Evolutionary conservation across 35 echinoderm and acorn worm genomes (phyloP).

Genomic region (Chiridota heheva): DNA sequence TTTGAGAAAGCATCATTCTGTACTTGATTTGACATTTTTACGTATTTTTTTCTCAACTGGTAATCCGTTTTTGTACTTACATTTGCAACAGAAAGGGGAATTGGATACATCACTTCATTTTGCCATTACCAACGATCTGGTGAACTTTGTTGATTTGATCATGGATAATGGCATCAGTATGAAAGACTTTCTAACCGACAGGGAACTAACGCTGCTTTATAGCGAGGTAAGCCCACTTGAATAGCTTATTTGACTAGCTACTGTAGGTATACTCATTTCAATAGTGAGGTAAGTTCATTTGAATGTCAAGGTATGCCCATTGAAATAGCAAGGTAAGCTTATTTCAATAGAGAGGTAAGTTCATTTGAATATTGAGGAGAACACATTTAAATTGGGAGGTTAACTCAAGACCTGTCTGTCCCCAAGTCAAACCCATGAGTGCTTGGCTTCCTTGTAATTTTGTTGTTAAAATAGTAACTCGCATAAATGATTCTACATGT

Average conservation of each 20-base stretch:
- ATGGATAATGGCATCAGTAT: constrained; percentile 87
- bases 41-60: too few relatives aligned
- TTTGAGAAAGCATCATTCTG: too few relatives aligned
- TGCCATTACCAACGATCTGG: constrained; percentile 76
- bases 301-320: background rate
- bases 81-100: constrained; percentile 79
- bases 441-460: too few relatives aligned
- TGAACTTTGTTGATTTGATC: constrained; percentile 75
- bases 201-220: constrained; percentile 76
- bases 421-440: too few relatives aligned
- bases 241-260: background rate
- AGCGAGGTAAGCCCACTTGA: constrained; percentile 60
- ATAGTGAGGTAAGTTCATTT: background rate
- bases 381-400: too few relatives aligned
- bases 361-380: too few relatives aligned
- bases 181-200: constrained; percentile 77
- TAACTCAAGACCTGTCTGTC: too few relatives aligned
- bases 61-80: constrained; percentile 1
- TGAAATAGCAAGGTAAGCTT: too few relatives aligned
- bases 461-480: too few relatives aligned
- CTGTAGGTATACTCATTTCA: background rate
- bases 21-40: too few relatives aligned
- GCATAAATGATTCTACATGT: too few relatives aligned
- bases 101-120: constrained; percentile 71
- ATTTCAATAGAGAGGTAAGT: too few relatives aligned